These are phyloP conservation scores for Alauda arvensis DNA, from an alignment of 2,797 vertebrate genomes.

Conservation along the genomic window DNA sequence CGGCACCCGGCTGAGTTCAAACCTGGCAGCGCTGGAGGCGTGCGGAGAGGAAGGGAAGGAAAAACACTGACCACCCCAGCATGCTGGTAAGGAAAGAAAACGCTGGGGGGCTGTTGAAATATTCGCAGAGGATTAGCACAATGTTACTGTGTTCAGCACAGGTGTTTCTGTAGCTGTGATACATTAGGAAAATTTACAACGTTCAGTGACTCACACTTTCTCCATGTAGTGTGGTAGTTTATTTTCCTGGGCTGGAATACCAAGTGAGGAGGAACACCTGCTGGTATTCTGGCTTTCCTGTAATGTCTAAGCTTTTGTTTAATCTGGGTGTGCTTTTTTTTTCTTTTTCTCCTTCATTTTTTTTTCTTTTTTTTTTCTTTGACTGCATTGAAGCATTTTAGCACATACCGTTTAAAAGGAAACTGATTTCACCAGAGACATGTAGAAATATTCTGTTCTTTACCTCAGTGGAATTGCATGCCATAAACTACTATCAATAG, in stretches of 20 bases:
- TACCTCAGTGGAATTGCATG: not conserved
- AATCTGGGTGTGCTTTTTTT: not conserved
- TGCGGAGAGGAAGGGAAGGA: not conserved
- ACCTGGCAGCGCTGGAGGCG: not conserved
- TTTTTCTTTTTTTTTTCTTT: rapidly evolving
- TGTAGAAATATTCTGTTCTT: not conserved
- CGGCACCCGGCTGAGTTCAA: not conserved
- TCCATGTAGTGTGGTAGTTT: constrained; percentile 42
- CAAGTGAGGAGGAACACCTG: constrained; percentile 25
- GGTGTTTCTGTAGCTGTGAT: constrained; percentile 55
- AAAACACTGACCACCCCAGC: constrained; percentile 4
- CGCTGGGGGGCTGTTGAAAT: constrained; percentile 38
- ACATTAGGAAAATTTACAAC: constrained; percentile 47
- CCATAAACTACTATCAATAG: not conserved
- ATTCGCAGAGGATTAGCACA: constrained; percentile 44
- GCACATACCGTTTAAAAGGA: not conserved
- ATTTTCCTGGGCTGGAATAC: constrained; percentile 44
- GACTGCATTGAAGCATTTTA: not conserved
- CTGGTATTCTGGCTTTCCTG: constrained; percentile 39
- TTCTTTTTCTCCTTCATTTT: not conserved
- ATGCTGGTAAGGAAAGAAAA: not conserved
- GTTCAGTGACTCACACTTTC: constrained; percentile 39
- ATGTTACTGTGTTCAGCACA: constrained; percentile 53
- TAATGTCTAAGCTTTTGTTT: constrained; percentile 34
- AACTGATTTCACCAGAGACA: not conserved